phyloP scores from a whole-genome alignment of 2,113 vertebrate genomes.

The Callorhinus ursinus region DNA sequence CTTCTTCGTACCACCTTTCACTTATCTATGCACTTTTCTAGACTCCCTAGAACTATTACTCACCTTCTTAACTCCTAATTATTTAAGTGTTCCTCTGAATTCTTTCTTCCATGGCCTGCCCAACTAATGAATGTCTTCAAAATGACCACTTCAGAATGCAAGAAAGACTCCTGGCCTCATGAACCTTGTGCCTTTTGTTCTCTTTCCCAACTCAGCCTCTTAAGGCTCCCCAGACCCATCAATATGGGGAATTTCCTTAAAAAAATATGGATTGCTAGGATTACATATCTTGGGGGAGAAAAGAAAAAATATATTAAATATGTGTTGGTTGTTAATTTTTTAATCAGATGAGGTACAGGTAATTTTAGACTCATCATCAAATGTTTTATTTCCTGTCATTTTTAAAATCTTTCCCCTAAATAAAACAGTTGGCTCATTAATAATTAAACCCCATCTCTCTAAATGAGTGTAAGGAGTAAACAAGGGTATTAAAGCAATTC shows the following conservation, averaged over 20 bases:
- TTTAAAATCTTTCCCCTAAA: neutral
- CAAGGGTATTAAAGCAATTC: neutral
- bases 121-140: neutral
- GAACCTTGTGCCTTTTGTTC: neutral
- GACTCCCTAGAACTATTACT: neutral
- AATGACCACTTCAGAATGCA: neutral
- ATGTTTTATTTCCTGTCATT: neutral
- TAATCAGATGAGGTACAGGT: neutral
- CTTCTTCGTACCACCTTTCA: neutral
- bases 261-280: neutral
- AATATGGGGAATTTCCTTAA: neutral
- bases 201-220: neutral
- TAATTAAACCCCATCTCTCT: neutral
- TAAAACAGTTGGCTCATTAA: neutral
- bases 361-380: neutral
- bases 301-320: neutral
- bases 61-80: neutral
- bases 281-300: neutral
- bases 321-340: neutral
- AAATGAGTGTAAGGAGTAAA: neutral
- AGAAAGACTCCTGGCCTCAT: neutral
- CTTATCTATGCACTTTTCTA: neutral
- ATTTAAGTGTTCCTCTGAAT: neutral
- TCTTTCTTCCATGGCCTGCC: neutral
- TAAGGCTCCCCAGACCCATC: fast-evolving